Conservation (phyloP, 1,140 invertebrate genomes). For the Anadara kagoshimensis region DNA sequence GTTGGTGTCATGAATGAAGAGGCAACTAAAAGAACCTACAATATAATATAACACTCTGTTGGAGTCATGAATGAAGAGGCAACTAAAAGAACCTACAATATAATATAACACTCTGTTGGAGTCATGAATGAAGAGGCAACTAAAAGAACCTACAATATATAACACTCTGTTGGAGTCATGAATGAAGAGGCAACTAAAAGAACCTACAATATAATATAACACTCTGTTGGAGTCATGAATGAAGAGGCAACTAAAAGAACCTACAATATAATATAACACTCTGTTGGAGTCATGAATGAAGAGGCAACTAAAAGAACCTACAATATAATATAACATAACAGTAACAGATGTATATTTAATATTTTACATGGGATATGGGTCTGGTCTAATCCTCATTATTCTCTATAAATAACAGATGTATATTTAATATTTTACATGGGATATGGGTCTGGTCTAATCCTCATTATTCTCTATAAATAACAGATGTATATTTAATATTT, state of each 20-base stretch:
- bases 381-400: too few species aligned
- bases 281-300: constrained; percentile 86
- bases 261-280: too few species aligned
- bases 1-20: constrained; percentile 86
- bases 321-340: too few species aligned
- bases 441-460: too few species aligned
- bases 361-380: too few species aligned
- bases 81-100: constrained; percentile 80
- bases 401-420: too few species aligned
- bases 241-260: constrained; percentile 86
- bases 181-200: constrained; percentile 87
- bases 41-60: constrained; percentile 74
- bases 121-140: constrained; percentile 87
- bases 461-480: too few species aligned
- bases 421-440: too few species aligned
- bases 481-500: too few species aligned
- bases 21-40: constrained; percentile 83
- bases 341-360: too few species aligned
- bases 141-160: constrained; percentile 78
- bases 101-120: constrained; percentile 77
- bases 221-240: constrained; percentile 88
- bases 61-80: constrained; percentile 88
- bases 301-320: constrained; percentile 86
- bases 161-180: constrained; percentile 83
- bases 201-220: too few species aligned